Evolutionary conservation across 2,797 vertebrate species (phyloP).

Genomic region (Sebastes matsubarae): DNA sequence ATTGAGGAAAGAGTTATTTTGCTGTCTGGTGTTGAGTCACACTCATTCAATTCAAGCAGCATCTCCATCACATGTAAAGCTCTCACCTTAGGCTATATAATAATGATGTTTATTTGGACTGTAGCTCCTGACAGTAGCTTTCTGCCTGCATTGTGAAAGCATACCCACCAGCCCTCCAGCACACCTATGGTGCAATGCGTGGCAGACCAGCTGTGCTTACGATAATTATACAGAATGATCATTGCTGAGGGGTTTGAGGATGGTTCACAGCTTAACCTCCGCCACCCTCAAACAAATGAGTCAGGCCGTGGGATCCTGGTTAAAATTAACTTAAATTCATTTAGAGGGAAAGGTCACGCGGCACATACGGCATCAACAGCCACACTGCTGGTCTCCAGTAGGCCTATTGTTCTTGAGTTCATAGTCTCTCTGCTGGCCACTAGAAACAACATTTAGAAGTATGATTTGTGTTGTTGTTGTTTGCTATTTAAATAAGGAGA

Average conservation of each 20-base stretch:
- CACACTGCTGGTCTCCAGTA: slow-evolving; percentile 8
- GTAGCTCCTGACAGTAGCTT: slow-evolving; percentile 39
- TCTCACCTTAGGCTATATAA: slow-evolving; percentile 57
- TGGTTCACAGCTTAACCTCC: slow-evolving; percentile 53
- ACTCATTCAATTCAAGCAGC: slow-evolving; percentile 50
- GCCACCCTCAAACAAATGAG: slow-evolving; percentile 49
- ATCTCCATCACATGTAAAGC: slow-evolving; percentile 51
- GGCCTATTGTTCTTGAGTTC: background rate
- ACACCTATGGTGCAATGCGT: slow-evolving; percentile 53
- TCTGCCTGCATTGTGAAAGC: slow-evolving; percentile 47
- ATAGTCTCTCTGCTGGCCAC: background rate
- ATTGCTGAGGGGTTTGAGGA: slow-evolving; percentile 40
- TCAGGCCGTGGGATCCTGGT: slow-evolving; percentile 28
- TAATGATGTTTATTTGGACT: slow-evolving; percentile 71
- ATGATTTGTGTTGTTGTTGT: background rate
- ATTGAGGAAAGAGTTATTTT: slow-evolving; percentile 17
- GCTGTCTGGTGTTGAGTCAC: slow-evolving; percentile 33
- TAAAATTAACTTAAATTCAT: slow-evolving; percentile 54
- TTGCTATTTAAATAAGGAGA: background rate
- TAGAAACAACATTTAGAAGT: background rate
- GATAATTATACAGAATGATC: slow-evolving; percentile 61
- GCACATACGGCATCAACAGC: slow-evolving; percentile 1
- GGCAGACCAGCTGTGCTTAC: slow-evolving; percentile 51
- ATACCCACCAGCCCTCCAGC: slow-evolving; percentile 43
- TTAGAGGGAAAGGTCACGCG: slow-evolving; percentile 50